A percentile compares a stretch with the other conserved stretches of the same genome.
Conservation (phyloP, 2,113 vertebrate genomes). For the Microtus richardsoni region DNA sequence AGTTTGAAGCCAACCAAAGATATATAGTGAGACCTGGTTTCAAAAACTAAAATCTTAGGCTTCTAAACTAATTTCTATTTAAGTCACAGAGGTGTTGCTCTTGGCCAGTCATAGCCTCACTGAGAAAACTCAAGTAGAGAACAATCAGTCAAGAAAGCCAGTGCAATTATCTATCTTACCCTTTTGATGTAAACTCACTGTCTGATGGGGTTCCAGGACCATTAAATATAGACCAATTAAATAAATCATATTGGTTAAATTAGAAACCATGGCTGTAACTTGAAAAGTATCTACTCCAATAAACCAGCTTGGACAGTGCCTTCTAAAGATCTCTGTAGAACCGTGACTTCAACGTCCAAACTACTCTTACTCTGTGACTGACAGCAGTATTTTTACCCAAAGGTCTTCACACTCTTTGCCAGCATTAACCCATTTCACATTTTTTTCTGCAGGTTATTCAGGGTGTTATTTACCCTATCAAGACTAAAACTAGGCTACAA, state of each 20-base stretch:
- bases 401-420: slow-evolving; percentile 40
- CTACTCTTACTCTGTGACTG: neutral
- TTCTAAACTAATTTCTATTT: slow-evolving; percentile 38
- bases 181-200: slow-evolving; percentile 32
- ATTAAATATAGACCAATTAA: slow-evolving; percentile 61
- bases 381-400: slow-evolving; percentile 34
- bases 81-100: slow-evolving; percentile 22
- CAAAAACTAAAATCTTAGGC: slow-evolving; percentile 34
- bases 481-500: neutral
- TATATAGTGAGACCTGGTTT: neutral
- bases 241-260: slow-evolving; percentile 63
- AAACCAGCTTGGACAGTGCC: neutral
- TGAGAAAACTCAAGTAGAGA: slow-evolving; percentile 50
- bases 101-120: neutral
- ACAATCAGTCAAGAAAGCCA: slow-evolving; percentile 38
- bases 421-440: slow-evolving; percentile 41
- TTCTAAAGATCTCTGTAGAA: slow-evolving; percentile 50
- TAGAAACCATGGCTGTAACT: slow-evolving; percentile 47
- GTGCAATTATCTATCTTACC: slow-evolving; percentile 31
- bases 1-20: neutral
- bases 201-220: slow-evolving; percentile 24
- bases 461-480: neutral
- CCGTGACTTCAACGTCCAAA: slow-evolving; percentile 34
- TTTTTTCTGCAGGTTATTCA: neutral
- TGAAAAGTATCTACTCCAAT: slow-evolving; percentile 55